phyloP scores from a whole-genome alignment of 2,888 invertebrate species.

The Bhutanitis thaidina region DNA sequence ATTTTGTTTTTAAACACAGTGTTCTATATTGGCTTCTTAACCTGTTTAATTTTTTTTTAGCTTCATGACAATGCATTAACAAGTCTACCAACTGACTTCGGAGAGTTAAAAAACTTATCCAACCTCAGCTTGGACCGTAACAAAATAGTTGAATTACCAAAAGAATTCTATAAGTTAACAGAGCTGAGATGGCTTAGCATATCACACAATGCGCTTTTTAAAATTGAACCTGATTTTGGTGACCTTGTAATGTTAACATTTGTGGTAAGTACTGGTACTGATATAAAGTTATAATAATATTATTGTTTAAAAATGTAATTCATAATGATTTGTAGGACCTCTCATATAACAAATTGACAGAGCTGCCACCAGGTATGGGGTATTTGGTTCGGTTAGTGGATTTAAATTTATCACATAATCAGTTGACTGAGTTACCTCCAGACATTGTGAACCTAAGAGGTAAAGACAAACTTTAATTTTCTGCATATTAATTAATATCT shows the following conservation, averaged over 20 bases:
- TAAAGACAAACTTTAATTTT: slow-evolving; percentile 50
- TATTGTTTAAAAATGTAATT: too few relatives aligned
- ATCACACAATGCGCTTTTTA: slow-evolving; percentile 85
- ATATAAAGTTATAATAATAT: too few relatives aligned
- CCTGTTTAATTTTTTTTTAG: slow-evolving; percentile 62
- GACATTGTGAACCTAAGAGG: slow-evolving; percentile 91
- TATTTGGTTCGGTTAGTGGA: slow-evolving; percentile 88
- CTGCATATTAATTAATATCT: background rate
- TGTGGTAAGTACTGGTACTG: slow-evolving; percentile 49
- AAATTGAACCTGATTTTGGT: slow-evolving; percentile 85
- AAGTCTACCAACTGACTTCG: slow-evolving; percentile 86
- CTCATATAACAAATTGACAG: slow-evolving; percentile 86
- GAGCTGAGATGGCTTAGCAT: slow-evolving; percentile 86
- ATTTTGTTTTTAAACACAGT: background rate
- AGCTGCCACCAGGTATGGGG: slow-evolving; percentile 89
- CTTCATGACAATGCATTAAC: slow-evolving; percentile 91
- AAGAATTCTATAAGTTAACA: slow-evolving; percentile 83
- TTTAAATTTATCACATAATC: slow-evolving; percentile 87
- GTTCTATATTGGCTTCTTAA: background rate
- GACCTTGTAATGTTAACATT: slow-evolving; percentile 86
- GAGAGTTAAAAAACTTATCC: slow-evolving; percentile 82
- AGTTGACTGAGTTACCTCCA: slow-evolving; percentile 86
- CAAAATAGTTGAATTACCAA: slow-evolving; percentile 81
- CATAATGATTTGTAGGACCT: slow-evolving; percentile 86
- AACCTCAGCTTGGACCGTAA: slow-evolving; percentile 86